Evolutionary conservation across 53 echinoderm and acorn worm genomes (phyloP), one percentile per base, ranked within the genome.

Genomic region (Zoroaster sp.): DNA sequence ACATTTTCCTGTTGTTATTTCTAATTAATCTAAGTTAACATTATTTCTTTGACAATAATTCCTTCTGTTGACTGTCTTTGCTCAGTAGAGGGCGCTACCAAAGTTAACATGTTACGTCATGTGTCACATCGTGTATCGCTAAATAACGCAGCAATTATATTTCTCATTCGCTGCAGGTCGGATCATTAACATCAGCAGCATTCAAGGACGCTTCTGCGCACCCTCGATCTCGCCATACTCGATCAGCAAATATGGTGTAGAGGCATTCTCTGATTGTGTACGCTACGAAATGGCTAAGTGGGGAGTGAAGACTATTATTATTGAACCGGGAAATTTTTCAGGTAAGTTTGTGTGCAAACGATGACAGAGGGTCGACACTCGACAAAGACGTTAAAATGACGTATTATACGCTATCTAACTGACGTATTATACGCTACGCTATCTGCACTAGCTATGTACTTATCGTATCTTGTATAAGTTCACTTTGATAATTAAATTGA

Each of bases 281-380:
- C 91, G 94, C 21, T 53, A 38, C 53, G 94, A 94, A 52, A 25
- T 94, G 69, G 39, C 38, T n/a, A 94, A 94, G 72, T 94, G 92
- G 92, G 88, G 88, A 66, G 87, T 94, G 4, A 87, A 92, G 59
- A 88, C 90, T 2, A 65, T 94, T 35, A 75, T 85, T 9, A 76
- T 94, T 25, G 90, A 94, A 54, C 94, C 94, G 3, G 94, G 94
- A 1, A 94, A 94, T 69, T 94, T 75, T 90, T 74, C 90, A 81
- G 53, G 94, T 94, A 88, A 73, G 79, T 77, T 31, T 6, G n/a
- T n/a, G n/a, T n/a, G n/a, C n/a, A n/a, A n/a, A n/a, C n/a, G n/a
- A n/a, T n/a, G n/a, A n/a, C n/a, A n/a, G n/a, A n/a, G n/a, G n/a
- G n/a, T n/a, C n/a, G n/a, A n/a, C n/a, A n/a, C n/a, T n/a, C n/a